A percentile compares a stretch with the other conserved stretches of the same genome.
These are phyloP conservation scores for Lampropteryx suffumata DNA, from an alignment of 2,888 invertebrate species.

Conservation along the genomic window DNA sequence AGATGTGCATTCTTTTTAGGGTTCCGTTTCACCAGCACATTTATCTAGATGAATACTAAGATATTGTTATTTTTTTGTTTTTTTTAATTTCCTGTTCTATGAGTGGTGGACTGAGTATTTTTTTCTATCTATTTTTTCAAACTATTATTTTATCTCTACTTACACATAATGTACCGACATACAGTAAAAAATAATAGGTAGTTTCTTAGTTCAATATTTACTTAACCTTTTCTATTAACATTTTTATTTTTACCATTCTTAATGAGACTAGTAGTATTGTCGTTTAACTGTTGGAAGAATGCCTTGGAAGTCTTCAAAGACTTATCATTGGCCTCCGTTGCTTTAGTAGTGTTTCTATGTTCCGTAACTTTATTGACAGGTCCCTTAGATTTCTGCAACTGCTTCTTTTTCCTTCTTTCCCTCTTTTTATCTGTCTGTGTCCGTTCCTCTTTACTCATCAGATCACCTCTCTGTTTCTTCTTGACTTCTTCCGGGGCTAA, in stretches of 20 bases:
- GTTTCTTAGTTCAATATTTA: too few species aligned
- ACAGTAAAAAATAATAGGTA: too few species aligned
- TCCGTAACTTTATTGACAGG: conserved; percentile 68
- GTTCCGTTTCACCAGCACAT: too few species aligned
- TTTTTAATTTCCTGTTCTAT: too few species aligned
- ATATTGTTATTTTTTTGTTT: too few species aligned
- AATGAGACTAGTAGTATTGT: conserved; percentile 81
- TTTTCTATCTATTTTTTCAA: too few species aligned
- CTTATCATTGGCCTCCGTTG: conserved; percentile 82
- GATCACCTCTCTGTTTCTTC: conserved; percentile 81
- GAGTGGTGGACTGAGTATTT: too few species aligned
- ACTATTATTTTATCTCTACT: too few species aligned
- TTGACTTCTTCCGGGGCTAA: conserved; percentile 97
- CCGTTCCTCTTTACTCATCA: conserved; percentile 89
- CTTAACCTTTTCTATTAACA: conserved; percentile 62
- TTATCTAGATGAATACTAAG: too few species aligned
- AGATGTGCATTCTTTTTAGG: too few species aligned
- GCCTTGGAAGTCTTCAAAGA: conserved; percentile 86
- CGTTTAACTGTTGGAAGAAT: conserved; percentile 94
- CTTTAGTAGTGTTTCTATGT: conserved; percentile 81
- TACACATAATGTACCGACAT: too few species aligned
- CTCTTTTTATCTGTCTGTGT: conserved; percentile 94
- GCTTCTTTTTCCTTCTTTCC: conserved; percentile 93
- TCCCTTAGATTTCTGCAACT: conserved; percentile 84
- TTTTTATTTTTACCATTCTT: conserved; percentile 58